Conservation (phyloP, 2,888 invertebrate species). For the Coelinius sp. region DNA sequence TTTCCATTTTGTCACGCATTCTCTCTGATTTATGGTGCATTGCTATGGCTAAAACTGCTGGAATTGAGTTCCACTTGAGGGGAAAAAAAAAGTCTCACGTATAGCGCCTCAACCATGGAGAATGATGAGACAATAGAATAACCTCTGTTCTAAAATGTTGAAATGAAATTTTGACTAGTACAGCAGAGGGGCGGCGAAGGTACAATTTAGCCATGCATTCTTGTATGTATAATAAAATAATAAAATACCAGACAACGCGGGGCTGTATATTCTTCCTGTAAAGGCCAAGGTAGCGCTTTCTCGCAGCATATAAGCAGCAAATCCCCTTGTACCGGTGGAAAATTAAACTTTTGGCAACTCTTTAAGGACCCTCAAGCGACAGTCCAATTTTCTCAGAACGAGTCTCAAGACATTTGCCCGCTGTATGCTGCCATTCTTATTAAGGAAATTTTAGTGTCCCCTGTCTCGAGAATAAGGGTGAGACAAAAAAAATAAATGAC, state of each 20-base stretch:
- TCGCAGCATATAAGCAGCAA: background rate
- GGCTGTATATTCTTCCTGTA: constrained; percentile 5
- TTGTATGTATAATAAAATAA: constrained; percentile 17
- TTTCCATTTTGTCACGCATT: constrained; percentile 25
- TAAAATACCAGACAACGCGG: constrained; percentile 4
- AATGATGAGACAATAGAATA: constrained; percentile 25
- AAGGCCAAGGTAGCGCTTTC: constrained; percentile 9
- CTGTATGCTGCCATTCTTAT: constrained; percentile 48
- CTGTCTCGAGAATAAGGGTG: constrained; percentile 21
- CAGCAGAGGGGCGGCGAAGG: background rate
- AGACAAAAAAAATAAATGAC: background rate
- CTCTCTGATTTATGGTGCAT: constrained; percentile 37
- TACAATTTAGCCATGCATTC: background rate
- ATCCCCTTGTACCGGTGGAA: constrained; percentile 45
- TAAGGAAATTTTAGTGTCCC: constrained; percentile 43
- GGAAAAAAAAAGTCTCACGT: background rate
- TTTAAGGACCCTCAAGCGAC: constrained; percentile 58
- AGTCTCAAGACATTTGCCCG: constrained; percentile 54
- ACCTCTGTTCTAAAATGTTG: constrained; percentile 14
- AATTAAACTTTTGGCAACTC: constrained; percentile 62
- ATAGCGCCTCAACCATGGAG: background rate
- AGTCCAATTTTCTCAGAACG: constrained; percentile 60
- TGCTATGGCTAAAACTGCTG: background rate
- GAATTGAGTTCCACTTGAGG: background rate
- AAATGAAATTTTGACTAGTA: constrained; percentile 28